A percentile compares a stretch with the other conserved stretches of the same genome.
phyloP scores from a whole-genome alignment of 2,888 invertebrate genomes.

The Rhodophaea formosa region DNA sequence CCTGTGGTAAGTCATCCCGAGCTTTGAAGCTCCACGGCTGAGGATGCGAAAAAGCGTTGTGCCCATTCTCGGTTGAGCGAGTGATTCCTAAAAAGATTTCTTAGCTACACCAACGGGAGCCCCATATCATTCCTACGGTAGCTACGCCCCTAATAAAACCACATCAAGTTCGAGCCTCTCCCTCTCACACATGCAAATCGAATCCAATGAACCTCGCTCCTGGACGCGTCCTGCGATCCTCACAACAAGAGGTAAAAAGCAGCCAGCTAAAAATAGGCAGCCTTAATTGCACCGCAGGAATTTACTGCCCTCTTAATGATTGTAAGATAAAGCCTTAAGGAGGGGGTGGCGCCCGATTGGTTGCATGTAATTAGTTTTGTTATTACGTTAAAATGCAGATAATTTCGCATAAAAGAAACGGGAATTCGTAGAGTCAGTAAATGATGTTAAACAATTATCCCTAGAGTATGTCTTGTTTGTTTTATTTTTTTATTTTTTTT shows the following conservation, averaged over 20 bases:
- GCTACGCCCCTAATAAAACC: conserved; percentile 1
- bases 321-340: conserved; percentile 43
- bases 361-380: conserved; percentile 42
- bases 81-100: too few relatives aligned
- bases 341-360: conserved; percentile 44
- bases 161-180: not conserved
- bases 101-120: too few relatives aligned
- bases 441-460: not conserved
- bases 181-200: not conserved
- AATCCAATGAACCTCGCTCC: not conserved
- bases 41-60: too few relatives aligned
- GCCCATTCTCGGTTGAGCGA: too few relatives aligned
- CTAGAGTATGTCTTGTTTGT: too few relatives aligned
- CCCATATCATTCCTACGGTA: not conserved
- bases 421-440: not conserved
- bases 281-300: conserved; percentile 71
- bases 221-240: not conserved
- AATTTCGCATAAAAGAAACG: conserved; percentile 1
- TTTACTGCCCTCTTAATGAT: conserved; percentile 71
- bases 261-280: conserved; percentile 70
- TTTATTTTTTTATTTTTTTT: too few relatives aligned
- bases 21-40: too few relatives aligned
- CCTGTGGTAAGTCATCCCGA: too few relatives aligned
- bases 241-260: conserved; percentile 47
- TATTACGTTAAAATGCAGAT: conserved; percentile 18